Evolutionary conservation across 2,888 invertebrate species (phyloP), one percentile per base, ranked within the genome.

Genomic region (Cantharis flavilabris): DNA sequence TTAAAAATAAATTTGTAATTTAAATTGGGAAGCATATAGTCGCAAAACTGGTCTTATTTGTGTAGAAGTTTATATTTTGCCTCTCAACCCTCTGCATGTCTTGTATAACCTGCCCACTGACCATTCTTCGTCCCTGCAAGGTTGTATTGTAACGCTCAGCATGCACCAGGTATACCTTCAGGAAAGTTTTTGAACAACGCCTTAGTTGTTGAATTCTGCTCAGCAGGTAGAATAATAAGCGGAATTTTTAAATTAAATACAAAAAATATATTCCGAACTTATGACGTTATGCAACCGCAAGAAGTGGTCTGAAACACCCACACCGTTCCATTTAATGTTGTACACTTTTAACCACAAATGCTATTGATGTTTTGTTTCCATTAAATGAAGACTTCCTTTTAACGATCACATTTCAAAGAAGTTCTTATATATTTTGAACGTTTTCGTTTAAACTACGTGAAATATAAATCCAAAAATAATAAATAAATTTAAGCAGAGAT

Each of bases 91-190:
- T 63, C 72, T 71, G 76, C 72, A 76, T 76, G 75, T 70, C 79
- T 72, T 76, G 76, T 78, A 73, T 74, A 74, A 71, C 73, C 76
- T 76, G 26, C 26, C 65, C 13, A 67, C 72, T 73, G 78, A 74
- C 76, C 70, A 76, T 76, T 79, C 76, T 77, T 78, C 79, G 77
- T 80, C 81, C 80, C 81, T 79, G 82, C 81, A 82, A 82, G 81
- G 82, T 81, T 82, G 81, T 81, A 82, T 82, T 82, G 82, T 82
- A 81, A 77, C 72, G 78, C 80, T 65, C 82, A 81, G 81, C 81
- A 75, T 81, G 81, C 72, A 49, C 49, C 9, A 49, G 49, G 49
- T 49, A 49, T 49, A 49, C 49, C 49, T 49, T 49, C 49, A 49
- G 49, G 9, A 49, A 49, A 49, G 49, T 49, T 49, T 49, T 49